Evolutionary conservation across 1,140 invertebrate species (phyloP), one percentile per base, ranked within the genome.

Genomic region (Cryptotermes secundus): DNA sequence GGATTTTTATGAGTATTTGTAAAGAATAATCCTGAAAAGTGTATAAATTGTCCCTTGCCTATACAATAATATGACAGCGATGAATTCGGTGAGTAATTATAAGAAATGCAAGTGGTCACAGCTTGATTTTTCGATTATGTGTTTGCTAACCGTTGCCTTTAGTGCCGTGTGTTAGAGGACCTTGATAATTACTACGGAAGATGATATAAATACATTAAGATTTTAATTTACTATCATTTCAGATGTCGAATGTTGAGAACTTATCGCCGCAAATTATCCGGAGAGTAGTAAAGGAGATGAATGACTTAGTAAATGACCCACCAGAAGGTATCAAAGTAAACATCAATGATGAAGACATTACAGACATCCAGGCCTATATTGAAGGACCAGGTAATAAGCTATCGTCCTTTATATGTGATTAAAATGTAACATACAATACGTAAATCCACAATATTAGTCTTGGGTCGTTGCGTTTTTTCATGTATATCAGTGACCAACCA

Each of bases 231-330:
- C 36, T 85, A 79, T 80, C 84, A 22, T 88, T 90, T 84, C 87
- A 94, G 93, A 94, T 94, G 90, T 96, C 95, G 35, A 98, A 98
- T 91, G 96, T 98, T 84, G 97, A 98, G 91, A 98, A 98, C 91
- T 90, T 98, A 83, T 96, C 96, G 83, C 97, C 97, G n/a, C 96
- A 98, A 92, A 96, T 96, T 80, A 97, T 98, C 59, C 90, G 96
- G 45, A 92, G 94, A 88, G 94, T 98, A 79, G 93, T 94, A 36
- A 96, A 95, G 89, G 97, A 98, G 91, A 92, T 97, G 90, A 93
- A 93, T 87, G 94, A 96, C 86, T 90, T 98, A 85, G 92, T 92
- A 82, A 91, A 92, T 86, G 92, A 94, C 87, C 96, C 96, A 84
- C 95, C 96, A 26, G 97, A 98, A 92, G 97, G 97, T 80, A 97